Evolutionary conservation across 2,797 vertebrate genomes (phyloP).

Genomic region (Chaenodraco wilsoni): DNA sequence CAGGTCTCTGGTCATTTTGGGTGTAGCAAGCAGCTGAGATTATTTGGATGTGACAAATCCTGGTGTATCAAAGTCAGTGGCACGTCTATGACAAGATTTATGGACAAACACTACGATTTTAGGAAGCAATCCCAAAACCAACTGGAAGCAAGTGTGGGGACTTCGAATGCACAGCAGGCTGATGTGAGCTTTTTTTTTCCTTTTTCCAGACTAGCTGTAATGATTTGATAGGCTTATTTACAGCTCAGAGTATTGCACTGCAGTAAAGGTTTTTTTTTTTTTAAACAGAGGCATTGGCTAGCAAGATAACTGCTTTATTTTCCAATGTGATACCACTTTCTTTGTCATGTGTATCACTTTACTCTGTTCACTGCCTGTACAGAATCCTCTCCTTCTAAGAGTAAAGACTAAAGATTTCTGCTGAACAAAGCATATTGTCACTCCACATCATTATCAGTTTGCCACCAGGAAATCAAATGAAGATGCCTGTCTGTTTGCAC

Average conservation of each 20-base stretch:
- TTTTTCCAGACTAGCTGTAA: constrained; percentile 16
- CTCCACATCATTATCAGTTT: constrained; percentile 27
- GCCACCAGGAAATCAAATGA: constrained; percentile 54
- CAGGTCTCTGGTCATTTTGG: constrained; percentile 29
- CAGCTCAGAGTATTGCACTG: neutral
- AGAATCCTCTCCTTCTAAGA: neutral
- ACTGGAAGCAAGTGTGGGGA: constrained; percentile 1
- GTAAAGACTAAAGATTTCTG: neutral
- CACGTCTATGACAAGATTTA: constrained; percentile 14
- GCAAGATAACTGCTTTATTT: neutral
- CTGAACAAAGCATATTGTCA: constrained; percentile 27
- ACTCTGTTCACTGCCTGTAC: neutral
- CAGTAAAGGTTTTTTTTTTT: neutral
- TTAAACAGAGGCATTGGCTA: neutral
- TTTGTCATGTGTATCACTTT: neutral
- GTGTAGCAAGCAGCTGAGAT: constrained; percentile 22
- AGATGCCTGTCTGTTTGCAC: constrained; percentile 14
- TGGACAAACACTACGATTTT: constrained; percentile 28
- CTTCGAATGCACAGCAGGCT: neutral
- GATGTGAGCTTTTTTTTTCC: neutral
- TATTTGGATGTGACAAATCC: constrained; percentile 11
- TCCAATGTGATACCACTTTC: neutral
- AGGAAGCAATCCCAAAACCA: constrained; percentile 7
- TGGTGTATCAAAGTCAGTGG: constrained; percentile 31
- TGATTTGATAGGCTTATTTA: constrained; percentile 5